Evolutionary conservation across 1,140 invertebrate genomes (phyloP), one percentile per base, ranked within the genome.

Genomic region (Hycleus cichorii): DNA sequence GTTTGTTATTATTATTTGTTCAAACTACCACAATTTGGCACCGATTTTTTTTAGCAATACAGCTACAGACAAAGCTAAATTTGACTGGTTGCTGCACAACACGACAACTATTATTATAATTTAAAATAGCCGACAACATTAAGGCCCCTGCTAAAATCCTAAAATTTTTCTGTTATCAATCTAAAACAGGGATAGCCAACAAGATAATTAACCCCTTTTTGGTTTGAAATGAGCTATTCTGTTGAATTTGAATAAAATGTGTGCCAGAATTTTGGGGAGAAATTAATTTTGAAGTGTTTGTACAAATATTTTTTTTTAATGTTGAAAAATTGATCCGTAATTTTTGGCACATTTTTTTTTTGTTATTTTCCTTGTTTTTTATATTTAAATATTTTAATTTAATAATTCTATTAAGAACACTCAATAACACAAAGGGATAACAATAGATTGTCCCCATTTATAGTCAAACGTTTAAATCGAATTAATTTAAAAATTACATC

Each of bases 371-470:
- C 18, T 42, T 42, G 40, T 42, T 4, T 32, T 32, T 32, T 32
- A 18, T 18, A 4, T 32, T 32, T 32, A 32, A 32, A 32, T 32
- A 32, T 32, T 32, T 32, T 7, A 32, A 32, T 39, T 39, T 39
- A 47, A 54, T 52, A 52, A 53, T 53, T 55, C 47, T 58, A 46
- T 60, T 56, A 58, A 47, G 55, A 59, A 62, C 57, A 54, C 48
- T 54, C 58, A 60, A 44, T 60, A 64, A 59, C 61, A 64, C 53
- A 66, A 55, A 69, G 64, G 63, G 64, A 66, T 67, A 67, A 67
- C 64, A 66, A 67, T 52, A 69, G 67, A 69, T 69, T 69, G 67
- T 69, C 67, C 65, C 65, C 57, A 69, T 64, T 47, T 69, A 69
- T 69, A 69, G 67, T 69, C 67, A 69, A 69, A 69, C 49, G 67